These are phyloP conservation scores for Crotalus helleri DNA, from an alignment of 2,113 vertebrate species.

Conservation along the genomic window DNA sequence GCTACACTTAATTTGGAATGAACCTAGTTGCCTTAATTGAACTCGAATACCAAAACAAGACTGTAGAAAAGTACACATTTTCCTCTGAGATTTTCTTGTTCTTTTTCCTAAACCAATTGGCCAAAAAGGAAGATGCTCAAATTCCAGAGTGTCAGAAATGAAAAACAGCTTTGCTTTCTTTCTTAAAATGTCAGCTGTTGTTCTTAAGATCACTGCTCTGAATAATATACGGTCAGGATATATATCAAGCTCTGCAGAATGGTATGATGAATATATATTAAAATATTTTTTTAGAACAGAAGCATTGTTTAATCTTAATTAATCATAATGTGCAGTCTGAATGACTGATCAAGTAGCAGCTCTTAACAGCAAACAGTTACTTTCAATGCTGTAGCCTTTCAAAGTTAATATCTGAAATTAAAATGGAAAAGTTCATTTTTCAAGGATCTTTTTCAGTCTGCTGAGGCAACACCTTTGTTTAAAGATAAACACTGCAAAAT, in stretches of 20 bases:
- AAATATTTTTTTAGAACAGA: neutral
- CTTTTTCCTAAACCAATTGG: constrained; percentile 23
- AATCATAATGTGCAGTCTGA: neutral
- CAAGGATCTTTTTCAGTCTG: neutral
- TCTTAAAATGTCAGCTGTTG: constrained; percentile 5
- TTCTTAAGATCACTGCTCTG: neutral
- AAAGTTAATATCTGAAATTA: neutral
- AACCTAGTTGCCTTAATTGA: constrained; percentile 35
- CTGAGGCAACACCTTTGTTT: neutral
- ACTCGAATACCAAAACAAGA: constrained; percentile 27
- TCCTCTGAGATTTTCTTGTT: constrained; percentile 46
- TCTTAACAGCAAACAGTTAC: neutral
- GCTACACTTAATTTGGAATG: constrained; percentile 21
- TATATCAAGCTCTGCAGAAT: neutral
- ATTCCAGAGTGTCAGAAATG: neutral
- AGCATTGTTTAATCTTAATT: neutral
- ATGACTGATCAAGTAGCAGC: neutral
- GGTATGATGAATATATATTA: neutral
- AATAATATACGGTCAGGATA: neutral
- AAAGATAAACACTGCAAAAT: neutral
- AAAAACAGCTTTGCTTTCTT: constrained; percentile 14
- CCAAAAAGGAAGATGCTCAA: constrained; percentile 35
- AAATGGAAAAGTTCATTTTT: neutral
- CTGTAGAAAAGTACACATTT: constrained; percentile 26
- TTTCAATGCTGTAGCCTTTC: neutral